Conservation (phyloP, 2,113 vertebrate genomes). For the Heliornis fulica region DNA sequence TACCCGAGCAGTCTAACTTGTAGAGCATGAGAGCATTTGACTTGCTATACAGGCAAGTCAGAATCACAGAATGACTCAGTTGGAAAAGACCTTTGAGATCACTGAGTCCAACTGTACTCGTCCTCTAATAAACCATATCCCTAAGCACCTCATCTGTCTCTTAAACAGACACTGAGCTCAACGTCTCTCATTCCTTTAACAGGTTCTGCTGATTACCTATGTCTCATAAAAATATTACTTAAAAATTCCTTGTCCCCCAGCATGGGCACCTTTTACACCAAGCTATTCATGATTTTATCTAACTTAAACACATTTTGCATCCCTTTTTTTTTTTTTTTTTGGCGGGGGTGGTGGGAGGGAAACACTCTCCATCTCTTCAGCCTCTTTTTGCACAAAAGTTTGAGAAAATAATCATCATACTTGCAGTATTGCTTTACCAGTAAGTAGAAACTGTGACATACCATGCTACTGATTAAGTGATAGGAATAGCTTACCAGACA, state of each 20-base stretch:
- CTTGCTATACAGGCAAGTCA: not conserved
- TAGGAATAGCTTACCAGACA: not conserved
- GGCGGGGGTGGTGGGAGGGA: too few relatives aligned
- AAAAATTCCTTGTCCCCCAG: fast-evolving
- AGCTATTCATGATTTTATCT: not conserved
- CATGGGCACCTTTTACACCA: not conserved
- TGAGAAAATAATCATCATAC: not conserved
- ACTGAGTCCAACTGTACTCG: too few relatives aligned
- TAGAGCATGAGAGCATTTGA: not conserved
- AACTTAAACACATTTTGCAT: not conserved
- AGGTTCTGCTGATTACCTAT: not conserved
- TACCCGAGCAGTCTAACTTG: not conserved
- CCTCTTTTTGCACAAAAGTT: not conserved
- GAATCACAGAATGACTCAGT: too few relatives aligned
- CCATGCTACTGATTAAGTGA: not conserved
- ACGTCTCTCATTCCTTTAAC: not conserved
- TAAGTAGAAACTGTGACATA: not conserved
- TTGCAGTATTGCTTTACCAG: not conserved
- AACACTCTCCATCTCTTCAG: not conserved
- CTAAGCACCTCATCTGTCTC: too few relatives aligned
- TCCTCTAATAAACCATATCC: too few relatives aligned
- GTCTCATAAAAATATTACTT: not conserved
- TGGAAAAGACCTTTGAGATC: too few relatives aligned
- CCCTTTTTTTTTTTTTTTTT: not conserved
- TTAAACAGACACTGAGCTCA: not conserved